Percentiles rank a stretch among this genome's conserved stretches.
phyloP scores from a whole-genome alignment of 2,113 vertebrate species.

The Corydoras maculifer region DNA sequence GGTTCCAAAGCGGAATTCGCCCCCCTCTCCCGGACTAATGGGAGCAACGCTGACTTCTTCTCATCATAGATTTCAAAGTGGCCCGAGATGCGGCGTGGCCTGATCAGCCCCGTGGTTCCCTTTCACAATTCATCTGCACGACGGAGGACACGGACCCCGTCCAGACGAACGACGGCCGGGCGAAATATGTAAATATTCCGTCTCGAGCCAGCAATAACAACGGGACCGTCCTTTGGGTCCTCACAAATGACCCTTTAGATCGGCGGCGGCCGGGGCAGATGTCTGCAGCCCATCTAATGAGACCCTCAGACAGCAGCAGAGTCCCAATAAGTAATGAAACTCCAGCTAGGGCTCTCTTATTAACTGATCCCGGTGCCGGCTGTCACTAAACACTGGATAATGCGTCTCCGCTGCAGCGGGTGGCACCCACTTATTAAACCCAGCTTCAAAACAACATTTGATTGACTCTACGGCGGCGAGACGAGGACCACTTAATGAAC shows the following conservation, averaged over 20 bases:
- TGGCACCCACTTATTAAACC: slow-evolving; percentile 56
- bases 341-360: slow-evolving; percentile 55
- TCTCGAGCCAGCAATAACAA: slow-evolving; percentile 46
- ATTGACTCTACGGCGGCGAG: slow-evolving; percentile 47
- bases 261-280: slow-evolving; percentile 54
- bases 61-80: slow-evolving; percentile 47
- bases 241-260: slow-evolving; percentile 61
- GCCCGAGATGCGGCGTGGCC: slow-evolving; percentile 50
- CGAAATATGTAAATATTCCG: slow-evolving; percentile 50
- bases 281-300: slow-evolving; percentile 62
- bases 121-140: slow-evolving; percentile 53
- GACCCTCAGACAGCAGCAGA: slow-evolving; percentile 55
- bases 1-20: not conserved
- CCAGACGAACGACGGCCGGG: slow-evolving; percentile 52
- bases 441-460: slow-evolving; percentile 53
- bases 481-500: slow-evolving; percentile 55
- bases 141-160: slow-evolving; percentile 44
- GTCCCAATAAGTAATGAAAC: slow-evolving; percentile 64
- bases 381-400: slow-evolving; percentile 61
- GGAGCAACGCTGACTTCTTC: slow-evolving; percentile 26
- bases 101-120: slow-evolving; percentile 24
- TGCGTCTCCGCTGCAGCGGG: slow-evolving; percentile 49
- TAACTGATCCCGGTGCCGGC: slow-evolving; percentile 47
- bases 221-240: slow-evolving; percentile 52
- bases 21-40: slow-evolving; percentile 15